Evolutionary conservation across 2,797 vertebrate genomes (phyloP).

Genomic region (Tauraco hartlaubi): DNA sequence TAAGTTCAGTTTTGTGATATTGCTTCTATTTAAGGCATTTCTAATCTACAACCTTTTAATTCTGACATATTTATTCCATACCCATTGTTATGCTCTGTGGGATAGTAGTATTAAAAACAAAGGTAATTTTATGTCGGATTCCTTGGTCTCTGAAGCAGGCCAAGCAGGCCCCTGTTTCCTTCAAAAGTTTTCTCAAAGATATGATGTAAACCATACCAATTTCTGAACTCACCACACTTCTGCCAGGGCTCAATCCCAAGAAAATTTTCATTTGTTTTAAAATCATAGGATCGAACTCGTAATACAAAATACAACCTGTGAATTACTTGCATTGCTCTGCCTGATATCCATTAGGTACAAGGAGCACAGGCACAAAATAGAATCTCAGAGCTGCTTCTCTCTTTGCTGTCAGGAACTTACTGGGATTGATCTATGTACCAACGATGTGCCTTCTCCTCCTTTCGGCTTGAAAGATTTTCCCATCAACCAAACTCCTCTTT

Average conservation of each 20-base stretch:
- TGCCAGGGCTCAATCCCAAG: neutral
- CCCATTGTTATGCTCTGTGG: neutral
- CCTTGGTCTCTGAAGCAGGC: neutral
- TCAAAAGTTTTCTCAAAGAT: neutral
- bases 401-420: neutral
- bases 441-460: neutral
- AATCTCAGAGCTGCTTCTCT: neutral
- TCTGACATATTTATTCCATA: neutral
- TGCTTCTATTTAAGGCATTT: neutral
- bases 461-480: neutral
- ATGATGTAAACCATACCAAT: neutral
- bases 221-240: neutral
- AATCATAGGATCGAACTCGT: neutral
- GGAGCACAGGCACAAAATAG: neutral
- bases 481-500: neutral
- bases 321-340: neutral
- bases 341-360: neutral
- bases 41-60: neutral
- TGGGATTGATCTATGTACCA: neutral
- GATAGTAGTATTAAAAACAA: neutral
- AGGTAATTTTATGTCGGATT: neutral
- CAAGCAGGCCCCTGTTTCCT: neutral
- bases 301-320: neutral
- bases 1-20: neutral
- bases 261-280: neutral